Percentiles rank a stretch among this genome's conserved stretches.
phyloP scores from a whole-genome alignment of 30 jellyfish, hydroid and myxozoan genomes.

The Chrysaora quinquecirrha region DNA sequence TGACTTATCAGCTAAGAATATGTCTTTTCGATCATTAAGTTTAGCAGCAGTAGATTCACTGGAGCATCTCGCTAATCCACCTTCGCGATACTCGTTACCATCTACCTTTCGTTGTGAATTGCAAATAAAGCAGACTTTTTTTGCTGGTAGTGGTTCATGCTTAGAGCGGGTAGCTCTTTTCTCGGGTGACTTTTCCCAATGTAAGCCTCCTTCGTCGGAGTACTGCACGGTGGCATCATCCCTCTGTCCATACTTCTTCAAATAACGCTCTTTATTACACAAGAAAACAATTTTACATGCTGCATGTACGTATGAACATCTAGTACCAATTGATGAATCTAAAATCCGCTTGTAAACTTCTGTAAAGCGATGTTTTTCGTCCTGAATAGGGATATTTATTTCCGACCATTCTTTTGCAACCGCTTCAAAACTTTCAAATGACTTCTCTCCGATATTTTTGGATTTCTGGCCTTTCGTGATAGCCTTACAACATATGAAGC shows the following conservation, averaged over 20 bases:
- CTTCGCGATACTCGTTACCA: conserved; percentile 24
- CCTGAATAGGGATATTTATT: conserved; percentile 6
- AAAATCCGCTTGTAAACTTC: conserved; percentile 15
- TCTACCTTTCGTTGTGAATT: conserved; percentile 19
- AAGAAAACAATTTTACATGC: too few relatives aligned
- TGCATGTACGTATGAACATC: conserved; percentile 7
- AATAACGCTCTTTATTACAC: too few relatives aligned
- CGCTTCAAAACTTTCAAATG: conserved; percentile 21
- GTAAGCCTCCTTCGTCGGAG: too few relatives aligned
- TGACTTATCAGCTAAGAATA: background rate
- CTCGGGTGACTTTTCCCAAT: too few relatives aligned
- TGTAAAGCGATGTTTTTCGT: conserved; percentile 7
- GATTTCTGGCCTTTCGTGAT: conserved; percentile 19
- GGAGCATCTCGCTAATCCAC: conserved; percentile 9
- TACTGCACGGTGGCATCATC: too few relatives aligned
- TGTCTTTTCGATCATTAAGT: background rate
- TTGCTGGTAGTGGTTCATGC: too few relatives aligned
- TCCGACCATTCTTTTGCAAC: conserved; percentile 21
- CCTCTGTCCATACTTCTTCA: too few relatives aligned
- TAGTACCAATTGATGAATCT: conserved; percentile 2
- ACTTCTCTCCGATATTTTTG: conserved; percentile 2
- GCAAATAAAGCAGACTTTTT: too few relatives aligned
- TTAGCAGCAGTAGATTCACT: background rate
- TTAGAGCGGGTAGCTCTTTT: too few relatives aligned
- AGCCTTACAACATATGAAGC: conserved; percentile 15